These are phyloP conservation scores for Apostichopus leukothele DNA, from an alignment of 53 echinoderm and acorn worm species.

Conservation along the genomic window DNA sequence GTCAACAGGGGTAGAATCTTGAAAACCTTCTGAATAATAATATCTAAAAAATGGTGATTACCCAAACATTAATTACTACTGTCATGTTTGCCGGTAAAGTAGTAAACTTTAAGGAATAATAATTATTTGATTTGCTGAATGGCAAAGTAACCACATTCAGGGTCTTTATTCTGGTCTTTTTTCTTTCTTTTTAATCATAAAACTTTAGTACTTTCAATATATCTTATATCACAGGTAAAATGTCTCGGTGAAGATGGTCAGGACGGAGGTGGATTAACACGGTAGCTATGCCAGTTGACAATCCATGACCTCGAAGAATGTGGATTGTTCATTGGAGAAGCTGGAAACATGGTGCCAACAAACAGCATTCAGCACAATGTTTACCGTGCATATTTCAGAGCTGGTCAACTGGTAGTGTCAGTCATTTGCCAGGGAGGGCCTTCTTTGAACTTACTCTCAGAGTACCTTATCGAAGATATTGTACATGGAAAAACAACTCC, in stretches of 20 bases:
- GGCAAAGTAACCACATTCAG: too few species aligned
- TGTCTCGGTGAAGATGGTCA: not conserved
- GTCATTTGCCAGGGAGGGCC: not conserved
- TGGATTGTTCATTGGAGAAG: not conserved
- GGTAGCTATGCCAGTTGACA: not conserved
- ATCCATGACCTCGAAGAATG: not conserved
- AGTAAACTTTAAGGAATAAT: too few species aligned
- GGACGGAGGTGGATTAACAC: not conserved
- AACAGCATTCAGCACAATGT: not conserved
- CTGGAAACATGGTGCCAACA: not conserved
- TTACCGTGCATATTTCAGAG: slow-evolving; percentile 1
- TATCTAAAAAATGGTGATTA: too few species aligned
- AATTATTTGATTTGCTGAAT: too few species aligned
- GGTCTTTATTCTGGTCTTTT: too few species aligned
- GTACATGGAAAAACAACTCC: not conserved
- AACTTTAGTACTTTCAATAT: too few species aligned
- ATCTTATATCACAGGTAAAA: not conserved
- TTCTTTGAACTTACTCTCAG: not conserved
- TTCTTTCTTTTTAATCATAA: too few species aligned
- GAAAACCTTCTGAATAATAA: too few species aligned
- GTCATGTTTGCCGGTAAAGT: too few species aligned
- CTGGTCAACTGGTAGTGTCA: not conserved
- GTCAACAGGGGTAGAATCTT: too few species aligned
- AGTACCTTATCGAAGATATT: not conserved
- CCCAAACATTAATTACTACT: too few species aligned